These are phyloP conservation scores for Ataeniobius toweri DNA, from an alignment of 2,797 vertebrate species.

Conservation along the genomic window DNA sequence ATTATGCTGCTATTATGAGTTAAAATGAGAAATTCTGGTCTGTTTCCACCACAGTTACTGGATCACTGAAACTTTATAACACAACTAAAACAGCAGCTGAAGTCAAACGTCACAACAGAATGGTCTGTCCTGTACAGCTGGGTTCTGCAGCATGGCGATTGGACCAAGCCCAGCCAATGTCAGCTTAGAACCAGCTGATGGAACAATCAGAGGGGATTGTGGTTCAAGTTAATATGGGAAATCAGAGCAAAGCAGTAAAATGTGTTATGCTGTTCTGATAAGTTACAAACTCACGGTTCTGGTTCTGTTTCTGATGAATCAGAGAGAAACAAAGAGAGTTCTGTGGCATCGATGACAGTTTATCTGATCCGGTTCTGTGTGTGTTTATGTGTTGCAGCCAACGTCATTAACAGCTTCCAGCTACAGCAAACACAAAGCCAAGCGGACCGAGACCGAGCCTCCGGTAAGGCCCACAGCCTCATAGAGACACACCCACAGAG, in stretches of 20 bases:
- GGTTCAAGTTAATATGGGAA: too few relatives aligned
- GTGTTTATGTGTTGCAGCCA: conserved; percentile 56
- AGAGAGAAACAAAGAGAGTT: background rate
- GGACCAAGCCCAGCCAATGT: background rate
- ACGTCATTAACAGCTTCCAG: conserved; percentile 56
- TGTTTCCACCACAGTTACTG: too few relatives aligned
- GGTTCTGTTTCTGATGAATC: background rate
- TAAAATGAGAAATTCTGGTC: too few relatives aligned
- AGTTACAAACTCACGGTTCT: background rate
- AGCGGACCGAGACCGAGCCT: conserved; percentile 25
- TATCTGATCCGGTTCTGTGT: background rate
- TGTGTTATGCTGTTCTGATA: background rate
- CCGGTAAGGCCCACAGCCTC: conserved; percentile 47
- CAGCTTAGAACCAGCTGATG: background rate
- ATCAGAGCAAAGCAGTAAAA: too few relatives aligned
- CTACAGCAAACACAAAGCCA: conserved; percentile 48
- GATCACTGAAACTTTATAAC: too few relatives aligned
- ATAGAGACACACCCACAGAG: conserved; percentile 23
- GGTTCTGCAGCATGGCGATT: background rate
- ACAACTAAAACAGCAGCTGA: too few relatives aligned
- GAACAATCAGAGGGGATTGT: too few relatives aligned
- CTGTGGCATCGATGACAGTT: background rate
- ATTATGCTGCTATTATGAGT: too few relatives aligned
- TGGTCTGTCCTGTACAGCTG: too few relatives aligned
- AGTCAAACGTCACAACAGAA: too few relatives aligned